phyloP scores from a whole-genome alignment of 2,888 invertebrate genomes.

The Oegoconia quadripuncta region DNA sequence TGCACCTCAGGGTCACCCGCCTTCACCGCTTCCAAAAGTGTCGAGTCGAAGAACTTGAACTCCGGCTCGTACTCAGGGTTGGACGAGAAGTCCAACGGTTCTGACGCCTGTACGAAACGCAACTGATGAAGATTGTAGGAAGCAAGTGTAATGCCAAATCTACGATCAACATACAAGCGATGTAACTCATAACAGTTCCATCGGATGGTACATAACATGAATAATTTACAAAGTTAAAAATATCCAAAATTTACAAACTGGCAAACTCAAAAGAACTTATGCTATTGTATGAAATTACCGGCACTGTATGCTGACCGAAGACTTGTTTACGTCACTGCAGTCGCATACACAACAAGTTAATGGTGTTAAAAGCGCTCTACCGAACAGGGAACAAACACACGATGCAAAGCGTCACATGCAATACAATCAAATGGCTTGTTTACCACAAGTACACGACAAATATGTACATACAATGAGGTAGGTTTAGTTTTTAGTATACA shows the following conservation, averaged over 20 bases:
- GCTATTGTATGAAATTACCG: conserved; percentile 1
- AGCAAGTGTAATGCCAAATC: background rate
- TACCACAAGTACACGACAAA: conserved; percentile 4
- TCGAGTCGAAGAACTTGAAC: conserved; percentile 96
- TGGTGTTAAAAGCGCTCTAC: conserved; percentile 31
- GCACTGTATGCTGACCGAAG: conserved; percentile 17
- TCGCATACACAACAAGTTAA: conserved; percentile 17
- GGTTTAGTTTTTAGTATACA: conserved; percentile 12
- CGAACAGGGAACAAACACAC: conserved; percentile 30
- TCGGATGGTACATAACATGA: no score
- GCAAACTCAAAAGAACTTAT: no score
- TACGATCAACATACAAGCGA: background rate
- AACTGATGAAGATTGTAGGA: conserved; percentile 4
- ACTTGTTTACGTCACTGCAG: conserved; percentile 9
- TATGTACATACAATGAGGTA: conserved; percentile 14
- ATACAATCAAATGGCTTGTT: conserved; percentile 23
- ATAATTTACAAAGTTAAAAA: no score
- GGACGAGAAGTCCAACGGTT: conserved; percentile 94
- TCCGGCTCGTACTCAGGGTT: conserved; percentile 95
- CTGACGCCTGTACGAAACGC: conserved; percentile 41
- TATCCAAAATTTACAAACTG: no score
- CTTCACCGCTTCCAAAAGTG: conserved; percentile 89
- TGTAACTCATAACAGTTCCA: no score
- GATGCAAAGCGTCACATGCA: conserved; percentile 50
- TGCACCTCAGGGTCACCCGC: conserved; percentile 86